These are phyloP conservation scores for Empis stercorea DNA, from an alignment of 2,888 invertebrate species.

Conservation along the genomic window DNA sequence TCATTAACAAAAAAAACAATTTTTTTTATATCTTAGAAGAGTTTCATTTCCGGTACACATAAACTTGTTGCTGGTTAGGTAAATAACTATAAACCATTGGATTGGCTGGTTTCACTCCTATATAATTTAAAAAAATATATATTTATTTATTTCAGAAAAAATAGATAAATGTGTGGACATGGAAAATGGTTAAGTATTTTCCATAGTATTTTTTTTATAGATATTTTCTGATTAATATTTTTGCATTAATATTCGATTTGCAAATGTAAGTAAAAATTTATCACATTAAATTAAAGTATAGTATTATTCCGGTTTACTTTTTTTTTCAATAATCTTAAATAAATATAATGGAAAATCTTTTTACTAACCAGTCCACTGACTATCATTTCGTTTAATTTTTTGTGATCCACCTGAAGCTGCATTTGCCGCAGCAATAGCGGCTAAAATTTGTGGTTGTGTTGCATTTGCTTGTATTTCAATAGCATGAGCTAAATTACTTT, in stretches of 20 bases:
- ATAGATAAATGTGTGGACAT: too few relatives aligned
- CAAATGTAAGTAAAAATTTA: too few relatives aligned
- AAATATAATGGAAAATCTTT: not conserved
- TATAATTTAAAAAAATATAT: not conserved
- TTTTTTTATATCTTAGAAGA: too few relatives aligned
- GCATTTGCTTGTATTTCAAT: constrained; percentile 30
- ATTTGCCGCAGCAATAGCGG: constrained; percentile 23
- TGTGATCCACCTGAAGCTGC: constrained; percentile 21
- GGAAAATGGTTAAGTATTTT: too few relatives aligned
- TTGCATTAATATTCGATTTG: not conserved
- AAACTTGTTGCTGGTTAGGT: constrained; percentile 7
- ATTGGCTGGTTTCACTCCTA: constrained; percentile 1
- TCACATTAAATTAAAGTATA: too few relatives aligned
- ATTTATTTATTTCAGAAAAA: too few relatives aligned
- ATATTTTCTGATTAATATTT: not conserved
- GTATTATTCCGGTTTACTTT: too few relatives aligned
- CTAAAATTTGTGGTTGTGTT: constrained; percentile 19
- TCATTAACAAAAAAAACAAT: too few relatives aligned
- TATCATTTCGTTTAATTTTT: constrained; percentile 34
- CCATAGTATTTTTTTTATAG: too few relatives aligned
- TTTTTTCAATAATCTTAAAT: too few relatives aligned
- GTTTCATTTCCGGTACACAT: constrained; percentile 7
- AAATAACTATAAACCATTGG: constrained; percentile 9
- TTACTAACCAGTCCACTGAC: constrained; percentile 25
- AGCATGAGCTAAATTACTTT: constrained; percentile 29